Evolutionary conservation across 2,888 invertebrate species (phyloP), one percentile per base, ranked within the genome.

Genomic region (Tetrapedia diversipes): DNA sequence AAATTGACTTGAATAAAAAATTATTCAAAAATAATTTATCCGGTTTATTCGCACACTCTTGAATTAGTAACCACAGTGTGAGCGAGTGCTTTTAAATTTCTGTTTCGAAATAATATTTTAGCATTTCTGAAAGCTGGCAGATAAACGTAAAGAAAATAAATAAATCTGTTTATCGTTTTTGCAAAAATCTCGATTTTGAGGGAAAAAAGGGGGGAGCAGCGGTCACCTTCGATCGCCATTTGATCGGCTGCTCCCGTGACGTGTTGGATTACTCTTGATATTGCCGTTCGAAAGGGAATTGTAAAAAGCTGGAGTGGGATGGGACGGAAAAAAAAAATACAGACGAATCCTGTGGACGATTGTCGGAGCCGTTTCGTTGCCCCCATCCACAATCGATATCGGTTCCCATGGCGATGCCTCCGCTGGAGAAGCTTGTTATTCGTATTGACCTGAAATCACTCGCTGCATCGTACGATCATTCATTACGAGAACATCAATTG

Each of bases 381-480:
- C n/a, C 69, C 83, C 77, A 83, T 83, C 81, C 78, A 83, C 86
- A 89, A 91, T 90, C 91, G 89, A 91, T 91, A 91, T 88, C 83
- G 87, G 91, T 91, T 90, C 84, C 91, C 90, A 91, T 91, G 89
- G 89, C 79, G 86, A 91, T 90, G 86, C 87, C 86, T 85, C 85
- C 85, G 83, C 82, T 83, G 84, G 84, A 51, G 85, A 84, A 89
- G 88, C n/a, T 88, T 89, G 89, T 90, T 90, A 90, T 89, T 89
- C 86, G 86, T 86, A 86, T 90, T 88, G 86, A 82, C 86, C 85
- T 88, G 86, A 85, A 88, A 88, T 88, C 87, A 85, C 84, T 85
- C 86, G 69, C 83, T 76, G 77, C 80, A 86, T 86, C 79, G 82
- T 80, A 72, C 34, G 64, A 68, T 64, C 75, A 6, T 73, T 78